phyloP scores from a whole-genome alignment of 2,888 invertebrate species.

The Sepiola atlantica region DNA sequence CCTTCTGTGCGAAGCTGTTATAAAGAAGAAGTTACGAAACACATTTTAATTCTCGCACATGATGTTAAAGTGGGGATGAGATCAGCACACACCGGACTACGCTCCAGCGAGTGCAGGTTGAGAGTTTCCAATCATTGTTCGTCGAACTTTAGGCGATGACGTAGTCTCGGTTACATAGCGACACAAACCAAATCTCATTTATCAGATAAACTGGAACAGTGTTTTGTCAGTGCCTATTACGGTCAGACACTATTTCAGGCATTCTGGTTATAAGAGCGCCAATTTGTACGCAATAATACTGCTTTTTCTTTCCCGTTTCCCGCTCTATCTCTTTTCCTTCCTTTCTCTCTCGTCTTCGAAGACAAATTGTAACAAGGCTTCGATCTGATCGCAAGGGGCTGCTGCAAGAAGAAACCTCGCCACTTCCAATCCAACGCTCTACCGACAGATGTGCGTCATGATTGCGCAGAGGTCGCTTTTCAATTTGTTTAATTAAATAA shows the following conservation, averaged over 20 bases:
- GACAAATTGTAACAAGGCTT: background rate
- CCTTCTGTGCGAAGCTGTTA: too few species aligned
- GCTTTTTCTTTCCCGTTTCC: background rate
- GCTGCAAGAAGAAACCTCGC: background rate
- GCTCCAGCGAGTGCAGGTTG: too few species aligned
- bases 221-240: background rate
- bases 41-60: too few species aligned
- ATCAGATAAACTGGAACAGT: background rate
- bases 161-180: background rate
- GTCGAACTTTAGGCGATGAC: too few species aligned
- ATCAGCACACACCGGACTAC: too few species aligned
- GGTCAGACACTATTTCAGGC: background rate
- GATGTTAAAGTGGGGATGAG: too few species aligned
- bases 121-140: too few species aligned
- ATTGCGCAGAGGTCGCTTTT: conserved; percentile 19
- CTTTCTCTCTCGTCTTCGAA: background rate
- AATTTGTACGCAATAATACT: too few species aligned
- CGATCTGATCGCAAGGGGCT: background rate
- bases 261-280: background rate
- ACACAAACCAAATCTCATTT: background rate
- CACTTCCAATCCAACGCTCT: background rate
- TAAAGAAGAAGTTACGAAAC: too few species aligned
- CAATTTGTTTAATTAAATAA: conserved; percentile 22
- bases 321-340: too few species aligned
- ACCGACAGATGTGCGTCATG: background rate